Evolutionary conservation across 2,113 vertebrate species (phyloP), one percentile per base, ranked within the genome.

Genomic region (Cercopithecus mona): DNA sequence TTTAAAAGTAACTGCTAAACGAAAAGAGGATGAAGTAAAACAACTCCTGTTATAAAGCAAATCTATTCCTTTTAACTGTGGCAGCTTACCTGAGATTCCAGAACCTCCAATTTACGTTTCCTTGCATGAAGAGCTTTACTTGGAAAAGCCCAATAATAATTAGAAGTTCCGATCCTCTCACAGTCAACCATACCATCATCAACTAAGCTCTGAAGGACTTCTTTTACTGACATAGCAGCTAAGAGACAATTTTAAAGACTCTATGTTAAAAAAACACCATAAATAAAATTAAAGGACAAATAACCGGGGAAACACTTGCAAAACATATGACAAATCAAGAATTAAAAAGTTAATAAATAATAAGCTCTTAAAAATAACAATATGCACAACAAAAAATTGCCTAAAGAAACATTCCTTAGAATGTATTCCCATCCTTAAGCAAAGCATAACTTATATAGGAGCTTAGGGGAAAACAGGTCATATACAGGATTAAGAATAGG

Each of bases 101-200:
- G 90, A 76, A 99, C 99, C 88, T 99, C 99, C 98, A 99, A 96
- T 98, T 99, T 99, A 82, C 97, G 98, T 88, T 99, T 99, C 82
- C 99, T 99, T 83, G 98, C 92, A 22, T 99, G 98, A 93, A 99
- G 98, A 94, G 99, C 99, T 98, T 99, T 99, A 98, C 99, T 99
- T 93, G 99, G 99, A 97, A 99, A 99, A 93, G 99, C 99, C 99
- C 99, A 99, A 96, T 99, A 99, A 97, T 99, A 99, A 99, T 99
- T 99, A 30, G 99, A 99, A 1, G 99, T 99, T 57, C 99, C 99
- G 72, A 99, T 99, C 97, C 99, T 99, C 93, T 99, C 99, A 40
- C 99, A 99, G 98, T 99, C 99, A 97, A 99, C 99, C 99, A 99
- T 99, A 82, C 99, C 99, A 97, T 99, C 99, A 85, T 99, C 99